These are phyloP conservation scores for Cantharis flavilabris DNA, from an alignment of 2,888 invertebrate species.

Conservation along the genomic window DNA sequence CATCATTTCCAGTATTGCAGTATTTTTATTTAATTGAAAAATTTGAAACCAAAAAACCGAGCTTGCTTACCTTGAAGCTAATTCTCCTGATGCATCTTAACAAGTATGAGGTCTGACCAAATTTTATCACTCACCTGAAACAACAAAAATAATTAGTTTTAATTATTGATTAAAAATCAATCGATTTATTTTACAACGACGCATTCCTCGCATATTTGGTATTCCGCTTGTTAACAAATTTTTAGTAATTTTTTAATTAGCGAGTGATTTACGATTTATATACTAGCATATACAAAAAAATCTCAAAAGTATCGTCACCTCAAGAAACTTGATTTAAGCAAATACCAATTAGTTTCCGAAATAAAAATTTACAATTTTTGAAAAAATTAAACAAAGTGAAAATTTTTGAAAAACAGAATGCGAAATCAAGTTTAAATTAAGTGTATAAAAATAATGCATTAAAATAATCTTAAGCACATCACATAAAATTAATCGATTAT, in stretches of 20 bases:
- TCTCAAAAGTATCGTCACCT: background rate
- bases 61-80: background rate
- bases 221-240: background rate
- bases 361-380: background rate
- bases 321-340: background rate
- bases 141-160: background rate
- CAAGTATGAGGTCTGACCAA: background rate
- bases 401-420: background rate
- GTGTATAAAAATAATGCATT: background rate
- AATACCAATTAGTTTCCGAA: background rate
- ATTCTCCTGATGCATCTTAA: background rate
- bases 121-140: background rate
- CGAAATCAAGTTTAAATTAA: background rate
- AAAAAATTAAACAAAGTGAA: background rate
- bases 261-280: background rate
- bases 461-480: background rate
- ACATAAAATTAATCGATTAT: constrained; percentile 1
- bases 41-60: background rate
- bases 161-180: background rate
- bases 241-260: background rate
- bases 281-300: background rate
- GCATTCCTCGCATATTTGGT: background rate
- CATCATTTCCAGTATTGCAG: background rate
- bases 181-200: background rate
- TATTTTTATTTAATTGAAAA: background rate